Base-by-base conservation (phyloP, 2,113 vertebrate genomes). In the Apistogramma diplotaenia region DNA sequence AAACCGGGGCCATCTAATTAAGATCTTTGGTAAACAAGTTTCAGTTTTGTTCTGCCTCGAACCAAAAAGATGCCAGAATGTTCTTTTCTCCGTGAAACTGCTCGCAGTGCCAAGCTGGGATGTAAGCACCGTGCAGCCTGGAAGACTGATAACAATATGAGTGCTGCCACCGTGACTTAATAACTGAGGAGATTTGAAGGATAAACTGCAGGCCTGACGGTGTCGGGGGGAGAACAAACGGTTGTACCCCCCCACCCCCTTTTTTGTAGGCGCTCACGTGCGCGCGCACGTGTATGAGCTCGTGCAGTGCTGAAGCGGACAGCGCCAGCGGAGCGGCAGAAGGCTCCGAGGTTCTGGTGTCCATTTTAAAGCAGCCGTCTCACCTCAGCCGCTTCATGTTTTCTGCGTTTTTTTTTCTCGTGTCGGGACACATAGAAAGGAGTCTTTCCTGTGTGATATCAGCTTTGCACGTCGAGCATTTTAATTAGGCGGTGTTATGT, bases 251-350 rank as follows among this genome's bases (percentile, higher is more conserved):
- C 71, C 72, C 53, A 21, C 31, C 23, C 53, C 29, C 5, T 74
- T 29, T 18, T 21, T 74, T 53, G 79, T 77, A 74, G 80, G 76
- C 56, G 33, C 23, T 67, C 60, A 67, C 75, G 75, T 58, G 81
- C 43, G 54, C 73, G 51, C 51, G 60, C 76, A 56, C 31, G 25
- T 43, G 65, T 51, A 3, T 73, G 57, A 53, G 71, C 27, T 55
- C 59, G 43, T 83, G 89, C 87, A 77, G 95, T 96, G 93, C 95
- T 96, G 96, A 93, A 95, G 90, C 60, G 90, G 95, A 95, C 95
- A 96, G 95, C 93, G 89, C 90, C 95, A 78, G 79, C 75, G 61
- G 87, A 86, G 75, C 59, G 75, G 82, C 84, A 87, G 88, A 88
- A 89, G 74, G 77, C 84, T 85, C 85, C 8, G 71, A 89, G 85